These are phyloP conservation scores for Quiscalus mexicanus DNA, from an alignment of 2,113 vertebrate species.

Conservation along the genomic window DNA sequence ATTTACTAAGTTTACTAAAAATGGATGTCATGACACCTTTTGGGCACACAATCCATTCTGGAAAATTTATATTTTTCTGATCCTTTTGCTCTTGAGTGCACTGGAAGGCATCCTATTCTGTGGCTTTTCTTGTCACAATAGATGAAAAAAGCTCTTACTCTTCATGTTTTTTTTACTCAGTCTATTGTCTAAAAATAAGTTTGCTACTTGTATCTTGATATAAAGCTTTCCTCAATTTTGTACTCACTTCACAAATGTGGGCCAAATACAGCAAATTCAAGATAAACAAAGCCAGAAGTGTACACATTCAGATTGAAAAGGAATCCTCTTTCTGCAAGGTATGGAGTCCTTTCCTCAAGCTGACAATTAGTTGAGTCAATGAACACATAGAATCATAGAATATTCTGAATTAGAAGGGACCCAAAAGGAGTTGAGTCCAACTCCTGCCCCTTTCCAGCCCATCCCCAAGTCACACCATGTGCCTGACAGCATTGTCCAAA, in stretches of 20 bases:
- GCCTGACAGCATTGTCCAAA: not conserved
- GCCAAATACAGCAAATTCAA: not conserved
- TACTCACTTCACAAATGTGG: not conserved
- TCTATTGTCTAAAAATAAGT: not conserved
- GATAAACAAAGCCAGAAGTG: not conserved
- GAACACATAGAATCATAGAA: not conserved
- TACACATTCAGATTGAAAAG: not conserved
- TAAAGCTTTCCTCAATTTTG: not conserved
- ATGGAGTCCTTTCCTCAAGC: not conserved
- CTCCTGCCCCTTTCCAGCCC: not conserved
- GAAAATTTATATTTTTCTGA: not conserved
- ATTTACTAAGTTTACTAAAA: not conserved
- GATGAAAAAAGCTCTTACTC: not conserved
- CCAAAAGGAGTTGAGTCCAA: accelerated
- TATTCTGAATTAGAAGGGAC: not conserved
- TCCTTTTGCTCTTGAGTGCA: not conserved
- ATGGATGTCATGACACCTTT: not conserved
- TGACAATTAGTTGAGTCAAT: not conserved
- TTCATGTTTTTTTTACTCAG: accelerated
- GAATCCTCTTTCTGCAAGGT: not conserved
- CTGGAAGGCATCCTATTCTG: not conserved
- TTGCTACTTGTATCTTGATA: not conserved
- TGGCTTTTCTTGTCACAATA: not conserved
- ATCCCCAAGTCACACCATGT: not conserved
- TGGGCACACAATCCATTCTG: not conserved